A percentile compares a stretch with the other conserved stretches of the same genome.
These are phyloP conservation scores for Julus scanicus DNA, from an alignment of 2,888 invertebrate genomes.

Conservation along the genomic window DNA sequence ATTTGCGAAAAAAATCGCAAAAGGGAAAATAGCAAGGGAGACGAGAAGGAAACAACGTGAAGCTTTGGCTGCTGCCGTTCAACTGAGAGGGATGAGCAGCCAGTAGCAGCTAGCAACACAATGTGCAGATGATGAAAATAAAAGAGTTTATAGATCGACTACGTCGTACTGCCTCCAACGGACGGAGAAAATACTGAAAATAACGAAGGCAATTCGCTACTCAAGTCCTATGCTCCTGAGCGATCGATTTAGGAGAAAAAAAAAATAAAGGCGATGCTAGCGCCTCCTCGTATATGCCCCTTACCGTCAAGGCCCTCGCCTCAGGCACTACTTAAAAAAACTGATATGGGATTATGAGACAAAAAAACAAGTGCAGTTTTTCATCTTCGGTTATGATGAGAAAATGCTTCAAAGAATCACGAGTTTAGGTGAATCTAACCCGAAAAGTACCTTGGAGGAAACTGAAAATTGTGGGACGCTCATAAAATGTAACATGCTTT, in stretches of 20 bases:
- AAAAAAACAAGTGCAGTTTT: no score
- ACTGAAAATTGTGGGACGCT: no score
- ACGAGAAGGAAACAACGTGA: not conserved
- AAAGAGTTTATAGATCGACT: not conserved
- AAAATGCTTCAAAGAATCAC: no score
- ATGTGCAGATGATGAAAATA: not conserved
- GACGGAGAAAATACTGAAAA: not conserved
- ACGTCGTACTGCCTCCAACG: not conserved
- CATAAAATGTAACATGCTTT: no score
- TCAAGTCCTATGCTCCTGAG: not conserved
- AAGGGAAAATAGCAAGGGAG: not conserved
- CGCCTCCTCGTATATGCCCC: not conserved
- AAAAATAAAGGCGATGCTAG: not conserved
- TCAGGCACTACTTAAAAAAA: no score
- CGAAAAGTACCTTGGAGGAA: no score
- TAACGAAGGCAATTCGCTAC: conserved; percentile 10
- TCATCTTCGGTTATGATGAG: no score
- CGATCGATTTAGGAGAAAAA: not conserved
- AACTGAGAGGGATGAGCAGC: not conserved
- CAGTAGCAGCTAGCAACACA: not conserved
- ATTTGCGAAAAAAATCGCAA: no score
- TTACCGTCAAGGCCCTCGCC: no score
- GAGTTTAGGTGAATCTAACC: no score
- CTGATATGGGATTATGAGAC: no score
- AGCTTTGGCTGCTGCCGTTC: not conserved